phyloP scores from a whole-genome alignment of 2,113 vertebrate species.

The Apteryx mantelli region DNA sequence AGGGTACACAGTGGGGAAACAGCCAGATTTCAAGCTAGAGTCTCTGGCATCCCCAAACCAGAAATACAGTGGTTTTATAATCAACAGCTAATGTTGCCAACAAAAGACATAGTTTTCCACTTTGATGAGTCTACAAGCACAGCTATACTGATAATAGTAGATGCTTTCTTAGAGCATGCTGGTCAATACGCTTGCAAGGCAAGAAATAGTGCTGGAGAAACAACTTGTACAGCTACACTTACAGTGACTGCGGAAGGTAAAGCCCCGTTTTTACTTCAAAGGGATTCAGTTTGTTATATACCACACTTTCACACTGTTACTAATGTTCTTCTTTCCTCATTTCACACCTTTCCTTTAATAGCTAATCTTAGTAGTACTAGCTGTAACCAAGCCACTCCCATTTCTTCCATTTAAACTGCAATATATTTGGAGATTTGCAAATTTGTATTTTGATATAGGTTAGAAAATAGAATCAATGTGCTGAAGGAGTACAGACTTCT shows the following conservation, averaged over 20 bases:
- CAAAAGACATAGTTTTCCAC: constrained; percentile 90
- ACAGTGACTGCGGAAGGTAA: constrained; percentile 84
- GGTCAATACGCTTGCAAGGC: constrained; percentile 92
- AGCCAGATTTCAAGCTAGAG: constrained; percentile 88
- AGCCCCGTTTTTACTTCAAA: constrained; percentile 68
- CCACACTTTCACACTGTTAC: constrained; percentile 52
- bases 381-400: constrained; percentile 35
- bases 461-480: not conserved
- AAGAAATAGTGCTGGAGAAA: constrained; percentile 85
- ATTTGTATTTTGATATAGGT: not conserved
- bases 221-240: constrained; percentile 83
- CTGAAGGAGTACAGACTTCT: not conserved
- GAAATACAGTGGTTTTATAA: constrained; percentile 92
- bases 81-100: constrained; percentile 82
- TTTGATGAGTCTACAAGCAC: constrained; percentile 90
- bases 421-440: not conserved
- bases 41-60: constrained; percentile 86
- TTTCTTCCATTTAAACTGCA: constrained; percentile 13
- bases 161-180: constrained; percentile 90
- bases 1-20: constrained; percentile 87
- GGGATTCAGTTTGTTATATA: constrained; percentile 71
- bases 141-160: constrained; percentile 92
- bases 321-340: constrained; percentile 66
- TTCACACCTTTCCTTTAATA: constrained; percentile 24
- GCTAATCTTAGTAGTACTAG: constrained; percentile 47